Conservation (phyloP, 1,140 invertebrate genomes). For the Lanistes nyassanus region DNA sequence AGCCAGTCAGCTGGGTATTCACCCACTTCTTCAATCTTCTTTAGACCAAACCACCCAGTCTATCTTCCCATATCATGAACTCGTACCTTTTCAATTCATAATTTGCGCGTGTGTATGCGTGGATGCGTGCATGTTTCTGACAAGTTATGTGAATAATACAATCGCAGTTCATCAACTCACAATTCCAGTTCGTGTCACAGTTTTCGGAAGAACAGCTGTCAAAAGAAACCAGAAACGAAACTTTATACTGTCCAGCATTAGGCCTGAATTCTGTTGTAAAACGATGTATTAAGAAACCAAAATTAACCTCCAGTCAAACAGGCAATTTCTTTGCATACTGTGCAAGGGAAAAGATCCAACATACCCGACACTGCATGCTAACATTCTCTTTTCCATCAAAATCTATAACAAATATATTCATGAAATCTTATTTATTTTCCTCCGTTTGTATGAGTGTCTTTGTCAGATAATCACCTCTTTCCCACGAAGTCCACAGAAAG, state of each 20-base stretch:
- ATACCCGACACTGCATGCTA: not conserved
- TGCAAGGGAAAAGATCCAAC: not conserved
- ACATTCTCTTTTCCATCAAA: too few species aligned
- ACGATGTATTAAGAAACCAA: not conserved
- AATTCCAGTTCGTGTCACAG: constrained; percentile 3
- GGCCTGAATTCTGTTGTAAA: not conserved
- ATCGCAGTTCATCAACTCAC: not conserved
- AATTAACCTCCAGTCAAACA: not conserved
- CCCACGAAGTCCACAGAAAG: not conserved
- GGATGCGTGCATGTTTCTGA: too few species aligned
- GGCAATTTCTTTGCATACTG: not conserved
- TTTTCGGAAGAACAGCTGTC: constrained; percentile 4
- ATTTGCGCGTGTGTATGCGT: too few species aligned
- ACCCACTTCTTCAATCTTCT: too few species aligned
- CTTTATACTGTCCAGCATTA: not conserved
- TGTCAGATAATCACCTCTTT: not conserved
- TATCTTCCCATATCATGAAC: too few species aligned
- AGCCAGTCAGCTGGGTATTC: too few species aligned
- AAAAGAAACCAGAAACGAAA: not conserved
- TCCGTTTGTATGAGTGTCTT: not conserved
- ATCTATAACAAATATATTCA: not conserved
- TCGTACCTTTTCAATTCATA: too few species aligned
- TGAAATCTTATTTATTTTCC: not conserved
- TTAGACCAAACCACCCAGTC: too few species aligned
- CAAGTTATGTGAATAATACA: too few species aligned